Conservation (phyloP, 1,140 invertebrate genomes). For the Sycobia sp. region DNA sequence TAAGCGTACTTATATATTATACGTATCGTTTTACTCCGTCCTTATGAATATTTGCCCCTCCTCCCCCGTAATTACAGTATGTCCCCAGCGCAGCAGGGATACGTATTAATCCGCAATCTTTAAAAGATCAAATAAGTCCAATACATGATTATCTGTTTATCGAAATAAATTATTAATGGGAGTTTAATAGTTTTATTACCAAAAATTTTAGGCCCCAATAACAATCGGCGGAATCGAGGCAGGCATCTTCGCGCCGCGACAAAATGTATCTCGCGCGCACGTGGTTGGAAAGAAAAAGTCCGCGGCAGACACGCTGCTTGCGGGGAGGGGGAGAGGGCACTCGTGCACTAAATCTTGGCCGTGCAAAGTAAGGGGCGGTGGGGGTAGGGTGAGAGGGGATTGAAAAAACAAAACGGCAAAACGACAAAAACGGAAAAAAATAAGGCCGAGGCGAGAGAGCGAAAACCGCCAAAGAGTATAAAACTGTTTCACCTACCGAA, state of each 20-base stretch:
- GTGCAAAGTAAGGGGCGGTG: conserved; percentile 8
- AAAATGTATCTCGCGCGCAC: neutral
- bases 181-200: too few relatives aligned
- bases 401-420: too few relatives aligned
- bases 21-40: too few relatives aligned
- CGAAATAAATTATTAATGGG: conserved; percentile 18
- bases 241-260: neutral
- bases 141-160: conserved; percentile 5
- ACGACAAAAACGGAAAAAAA: neutral
- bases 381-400: too few relatives aligned
- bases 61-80: conserved; percentile 14
- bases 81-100: too few relatives aligned
- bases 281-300: conserved; percentile 17
- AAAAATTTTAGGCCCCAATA: too few relatives aligned
- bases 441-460: too few relatives aligned
- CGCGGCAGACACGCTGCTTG: neutral
- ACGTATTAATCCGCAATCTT: neutral
- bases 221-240: too few relatives aligned
- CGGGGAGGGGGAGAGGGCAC: neutral
- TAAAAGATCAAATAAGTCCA: conserved; percentile 2
- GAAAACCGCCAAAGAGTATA: neutral
- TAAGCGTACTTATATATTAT: too few relatives aligned
- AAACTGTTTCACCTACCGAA: conserved; percentile 21
- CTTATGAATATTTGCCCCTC: too few relatives aligned
- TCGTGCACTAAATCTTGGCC: conserved; percentile 11